Evolutionary conservation across 2,113 vertebrate genomes (phyloP).

Genomic region (Calidris pygmaea): DNA sequence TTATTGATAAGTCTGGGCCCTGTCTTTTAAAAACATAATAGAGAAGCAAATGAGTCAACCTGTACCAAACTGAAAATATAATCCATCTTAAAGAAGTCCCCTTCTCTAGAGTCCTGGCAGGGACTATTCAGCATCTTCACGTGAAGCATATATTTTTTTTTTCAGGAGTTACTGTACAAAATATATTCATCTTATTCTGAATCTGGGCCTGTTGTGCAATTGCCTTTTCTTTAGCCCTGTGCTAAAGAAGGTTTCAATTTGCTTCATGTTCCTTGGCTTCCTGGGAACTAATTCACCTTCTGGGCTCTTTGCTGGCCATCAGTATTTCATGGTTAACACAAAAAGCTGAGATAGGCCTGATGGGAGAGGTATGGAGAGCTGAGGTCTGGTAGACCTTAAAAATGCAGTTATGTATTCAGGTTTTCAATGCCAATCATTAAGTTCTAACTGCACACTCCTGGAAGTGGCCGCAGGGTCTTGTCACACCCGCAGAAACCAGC

Average conservation of each 20-base stretch:
- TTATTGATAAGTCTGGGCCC: not conserved
- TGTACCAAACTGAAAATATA: not conserved
- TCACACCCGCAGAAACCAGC: not conserved
- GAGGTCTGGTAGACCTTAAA: not conserved
- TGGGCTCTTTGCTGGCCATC: not conserved
- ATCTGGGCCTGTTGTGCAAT: not conserved
- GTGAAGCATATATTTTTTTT: not conserved
- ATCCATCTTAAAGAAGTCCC: not conserved
- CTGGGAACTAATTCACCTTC: not conserved
- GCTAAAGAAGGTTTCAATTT: not conserved
- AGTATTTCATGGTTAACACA: not conserved
- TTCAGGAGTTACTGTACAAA: not conserved
- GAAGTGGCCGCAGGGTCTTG: not conserved
- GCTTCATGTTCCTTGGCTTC: not conserved
- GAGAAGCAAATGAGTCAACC: not conserved
- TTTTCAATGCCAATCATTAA: not conserved
- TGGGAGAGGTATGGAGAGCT: not conserved
- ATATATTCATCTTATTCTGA: not conserved
- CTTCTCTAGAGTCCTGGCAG: not conserved
- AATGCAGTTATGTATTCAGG: not conserved
- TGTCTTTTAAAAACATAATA: not conserved
- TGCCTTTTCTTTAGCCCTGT: not conserved
- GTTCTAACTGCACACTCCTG: not conserved
- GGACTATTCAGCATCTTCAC: not conserved
- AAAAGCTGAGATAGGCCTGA: not conserved